These are phyloP conservation scores for Physella acuta DNA, from an alignment of 1,140 invertebrate genomes.

Conservation along the genomic window DNA sequence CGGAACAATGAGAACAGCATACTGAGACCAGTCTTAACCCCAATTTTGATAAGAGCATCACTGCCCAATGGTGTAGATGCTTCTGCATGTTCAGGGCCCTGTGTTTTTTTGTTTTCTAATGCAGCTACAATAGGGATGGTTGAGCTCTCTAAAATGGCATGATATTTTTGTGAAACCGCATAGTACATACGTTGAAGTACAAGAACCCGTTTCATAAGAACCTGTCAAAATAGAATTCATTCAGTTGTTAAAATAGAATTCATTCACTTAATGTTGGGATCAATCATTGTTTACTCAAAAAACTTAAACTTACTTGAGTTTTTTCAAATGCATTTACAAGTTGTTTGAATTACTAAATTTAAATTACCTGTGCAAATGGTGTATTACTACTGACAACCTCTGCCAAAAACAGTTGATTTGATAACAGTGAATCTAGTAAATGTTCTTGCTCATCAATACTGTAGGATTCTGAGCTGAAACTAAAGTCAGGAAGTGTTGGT, in stretches of 20 bases:
- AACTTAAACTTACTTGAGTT: too few relatives aligned
- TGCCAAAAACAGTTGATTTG: constrained; percentile 65
- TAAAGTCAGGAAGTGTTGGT: constrained; percentile 61
- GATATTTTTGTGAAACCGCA: constrained; percentile 65
- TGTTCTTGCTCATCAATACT: constrained; percentile 63
- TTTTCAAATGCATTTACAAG: too few relatives aligned
- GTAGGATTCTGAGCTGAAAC: constrained; percentile 56
- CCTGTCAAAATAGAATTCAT: too few relatives aligned
- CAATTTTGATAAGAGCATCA: constrained; percentile 69
- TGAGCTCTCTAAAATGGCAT: constrained; percentile 46
- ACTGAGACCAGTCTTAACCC: constrained; percentile 68
- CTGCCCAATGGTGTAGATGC: constrained; percentile 54
- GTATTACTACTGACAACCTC: constrained; percentile 64
- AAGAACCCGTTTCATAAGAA: constrained; percentile 64
- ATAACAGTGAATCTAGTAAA: constrained; percentile 63
- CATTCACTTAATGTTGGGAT: too few relatives aligned
- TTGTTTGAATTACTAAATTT: too few relatives aligned
- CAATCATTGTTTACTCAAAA: too few relatives aligned
- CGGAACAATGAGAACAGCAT: constrained; percentile 67
- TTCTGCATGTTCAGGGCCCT: constrained; percentile 14
- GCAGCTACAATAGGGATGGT: neutral
- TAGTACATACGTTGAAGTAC: constrained; percentile 68
- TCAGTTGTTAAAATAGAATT: too few relatives aligned
- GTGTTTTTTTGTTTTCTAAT: constrained; percentile 22
- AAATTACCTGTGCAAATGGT: constrained; percentile 62